phyloP scores from a whole-genome alignment of 37 sponge, comb jelly and placozoan species.

The Trichoplax adhaerens region DNA sequence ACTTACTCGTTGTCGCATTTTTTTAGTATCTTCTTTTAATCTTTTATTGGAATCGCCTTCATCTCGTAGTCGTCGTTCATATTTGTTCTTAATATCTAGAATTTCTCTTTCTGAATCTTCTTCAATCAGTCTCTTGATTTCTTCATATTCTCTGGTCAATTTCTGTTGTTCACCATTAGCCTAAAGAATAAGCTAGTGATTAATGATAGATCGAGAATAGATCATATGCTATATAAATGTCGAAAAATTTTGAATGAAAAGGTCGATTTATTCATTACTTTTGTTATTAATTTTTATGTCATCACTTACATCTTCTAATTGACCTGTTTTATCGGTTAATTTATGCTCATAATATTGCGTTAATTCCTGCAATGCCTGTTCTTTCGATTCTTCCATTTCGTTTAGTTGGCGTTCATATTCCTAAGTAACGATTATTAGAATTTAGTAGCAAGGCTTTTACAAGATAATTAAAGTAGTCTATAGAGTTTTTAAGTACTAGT shows the following conservation, averaged over 20 bases:
- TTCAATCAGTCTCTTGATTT: conserved; percentile 77
- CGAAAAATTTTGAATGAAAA: too few species aligned
- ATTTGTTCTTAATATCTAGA: conserved; percentile 72
- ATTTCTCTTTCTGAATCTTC: conserved; percentile 91
- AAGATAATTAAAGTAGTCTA: too few species aligned
- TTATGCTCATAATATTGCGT: conserved; percentile 70
- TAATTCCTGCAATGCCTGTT: conserved; percentile 65
- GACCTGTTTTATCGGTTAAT: conserved; percentile 47
- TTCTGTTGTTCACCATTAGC: conserved; percentile 56
- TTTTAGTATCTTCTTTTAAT: conserved; percentile 48
- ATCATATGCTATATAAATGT: too few species aligned
- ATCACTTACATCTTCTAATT: conserved; percentile 45
- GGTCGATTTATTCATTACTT: too few species aligned
- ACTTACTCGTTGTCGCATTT: not conserved
- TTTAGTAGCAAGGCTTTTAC: too few species aligned
- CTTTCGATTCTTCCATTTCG: conserved; percentile 49
- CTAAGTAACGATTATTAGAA: too few species aligned
- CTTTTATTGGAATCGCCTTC: conserved; percentile 62
- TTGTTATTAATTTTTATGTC: not conserved
- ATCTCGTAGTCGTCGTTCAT: conserved; percentile 74
- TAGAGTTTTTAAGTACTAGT: too few species aligned
- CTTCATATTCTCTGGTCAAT: conserved; percentile 40
- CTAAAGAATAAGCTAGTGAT: conserved; percentile 1
- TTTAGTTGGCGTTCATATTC: conserved; percentile 73
- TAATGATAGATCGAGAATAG: too few species aligned